Percentiles rank a stretch among this genome's conserved stretches.
phyloP scores from a whole-genome alignment of 1,140 invertebrate genomes.

The Pararge aegeria region DNA sequence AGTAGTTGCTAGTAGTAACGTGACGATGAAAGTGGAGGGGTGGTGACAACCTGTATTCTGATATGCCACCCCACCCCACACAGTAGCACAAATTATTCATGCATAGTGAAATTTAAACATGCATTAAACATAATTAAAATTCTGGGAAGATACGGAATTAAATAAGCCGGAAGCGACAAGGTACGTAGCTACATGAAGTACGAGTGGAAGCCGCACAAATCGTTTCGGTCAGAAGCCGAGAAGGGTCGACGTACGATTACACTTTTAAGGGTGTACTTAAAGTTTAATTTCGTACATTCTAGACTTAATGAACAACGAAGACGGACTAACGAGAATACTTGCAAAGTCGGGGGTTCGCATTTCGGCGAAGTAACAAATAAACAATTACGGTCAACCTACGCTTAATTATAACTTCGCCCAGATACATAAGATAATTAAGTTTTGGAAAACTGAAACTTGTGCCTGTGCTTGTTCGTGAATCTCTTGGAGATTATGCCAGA shows the following conservation, averaged over 20 bases:
- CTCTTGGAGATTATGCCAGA: too few relatives aligned
- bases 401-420: too few relatives aligned
- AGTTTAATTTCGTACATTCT: not conserved
- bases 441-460: too few relatives aligned
- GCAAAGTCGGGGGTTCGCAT: not conserved
- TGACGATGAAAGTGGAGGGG: too few relatives aligned
- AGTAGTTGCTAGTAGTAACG: too few relatives aligned
- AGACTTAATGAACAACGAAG: not conserved
- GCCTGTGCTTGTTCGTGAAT: too few relatives aligned
- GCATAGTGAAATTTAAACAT: too few relatives aligned
- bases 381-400: not conserved
- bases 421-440: too few relatives aligned
- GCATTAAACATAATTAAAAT: constrained; percentile 3
- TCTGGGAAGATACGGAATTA: constrained; percentile 2
- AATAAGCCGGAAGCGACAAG: constrained; percentile 3
- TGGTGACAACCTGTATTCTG: too few relatives aligned
- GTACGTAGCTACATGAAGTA: constrained; percentile 1
- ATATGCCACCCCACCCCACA: too few relatives aligned
- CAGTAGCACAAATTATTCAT: too few relatives aligned
- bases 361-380: not conserved
- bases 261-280: not conserved
- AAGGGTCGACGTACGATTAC: constrained; percentile 5
- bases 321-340: not conserved
- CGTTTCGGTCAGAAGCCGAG: not conserved
- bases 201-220: constrained; percentile 13